Base-by-base conservation (phyloP, 2,888 invertebrate species). In the Melinaea marsaeus region DNA sequence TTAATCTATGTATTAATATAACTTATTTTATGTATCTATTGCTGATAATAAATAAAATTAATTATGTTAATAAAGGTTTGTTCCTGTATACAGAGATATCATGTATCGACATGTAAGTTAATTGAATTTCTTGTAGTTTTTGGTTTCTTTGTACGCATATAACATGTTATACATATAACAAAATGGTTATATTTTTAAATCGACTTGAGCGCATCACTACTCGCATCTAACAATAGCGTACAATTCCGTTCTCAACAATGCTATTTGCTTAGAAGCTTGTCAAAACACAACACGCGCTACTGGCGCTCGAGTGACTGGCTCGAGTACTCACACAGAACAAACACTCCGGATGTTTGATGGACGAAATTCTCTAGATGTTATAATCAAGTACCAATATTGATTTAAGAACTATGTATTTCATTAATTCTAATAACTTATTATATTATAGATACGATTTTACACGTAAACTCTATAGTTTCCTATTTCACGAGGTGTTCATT, bases 201-300 rank as follows among this genome's bases (percentile, higher is more conserved):
- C 45, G 55, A 55, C 45, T 35, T 42, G 13, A 33, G 9, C 35
- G 51, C 75, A 69, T 71, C 74, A 70, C 78, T 75, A 76, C 33
- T 69, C 68, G 70, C 69, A 69, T 70, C 74, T 72, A 78, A 80
- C 80, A 83, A 80, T 75, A 68, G 74, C 70, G 65, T 74, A 82
- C 80, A 83, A 83, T 84, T 71, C 78, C 75, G 78, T 79, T 74
- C 78, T 78, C 62, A 67, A 65, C 64, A 68, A 72, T 72, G 70
- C 62, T 85, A 80, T 85, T 85, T 80, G 78, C 75, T 78, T 79
- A 83, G 85, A 80, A 81, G 82, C 79, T 76, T 79, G 84, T 86
- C 84, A 86, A 77, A 86, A 84, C 85, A 84, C 76, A 78, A 75
- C 67, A 65, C 71, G 71, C 69, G 84, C 86, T 85, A 84, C 86